A percentile compares a stretch with the other conserved stretches of the same genome.
Conservation (phyloP, 2,888 invertebrate species). For the Empis livida region DNA sequence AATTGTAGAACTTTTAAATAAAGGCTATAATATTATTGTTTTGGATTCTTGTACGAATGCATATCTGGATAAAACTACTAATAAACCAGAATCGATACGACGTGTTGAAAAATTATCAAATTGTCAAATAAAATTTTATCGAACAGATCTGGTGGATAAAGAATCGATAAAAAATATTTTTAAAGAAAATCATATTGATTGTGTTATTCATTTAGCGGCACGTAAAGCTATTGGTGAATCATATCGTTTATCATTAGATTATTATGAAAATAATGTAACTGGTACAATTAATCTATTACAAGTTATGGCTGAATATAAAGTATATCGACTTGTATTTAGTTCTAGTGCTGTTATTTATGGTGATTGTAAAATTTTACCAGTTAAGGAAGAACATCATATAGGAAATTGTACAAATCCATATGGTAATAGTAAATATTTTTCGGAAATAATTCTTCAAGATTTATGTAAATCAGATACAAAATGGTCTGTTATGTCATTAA, state of each 20-base stretch:
- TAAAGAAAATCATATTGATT: constrained; percentile 31
- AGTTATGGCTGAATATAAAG: constrained; percentile 38
- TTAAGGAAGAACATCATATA: constrained; percentile 69
- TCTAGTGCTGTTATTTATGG: constrained; percentile 63
- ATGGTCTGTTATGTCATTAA: constrained; percentile 77
- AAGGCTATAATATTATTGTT: constrained; percentile 65
- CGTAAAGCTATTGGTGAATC: constrained; percentile 89
- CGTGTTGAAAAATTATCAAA: constrained; percentile 71
- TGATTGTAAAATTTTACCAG: constrained; percentile 62
- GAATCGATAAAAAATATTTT: constrained; percentile 56
- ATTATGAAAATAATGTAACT: constrained; percentile 82
- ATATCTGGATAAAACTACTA: constrained; percentile 51
- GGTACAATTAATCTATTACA: constrained; percentile 78
- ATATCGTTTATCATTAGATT: constrained; percentile 71
- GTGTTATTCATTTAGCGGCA: constrained; percentile 86
- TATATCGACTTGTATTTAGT: constrained; percentile 67
- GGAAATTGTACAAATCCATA: constrained; percentile 81
- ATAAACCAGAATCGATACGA: constrained; percentile 35
- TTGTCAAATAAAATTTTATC: constrained; percentile 58
- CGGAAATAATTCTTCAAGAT: constrained; percentile 82
- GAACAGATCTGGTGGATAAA: constrained; percentile 63
- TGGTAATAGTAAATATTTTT: constrained; percentile 82
- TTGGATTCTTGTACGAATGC: constrained; percentile 79
- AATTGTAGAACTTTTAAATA: constrained; percentile 66
- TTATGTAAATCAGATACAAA: constrained; percentile 64